Evolutionary conservation across 2,888 invertebrate species (phyloP), one percentile per base, ranked within the genome.

Genomic region (Neoaliturus tenellus): DNA sequence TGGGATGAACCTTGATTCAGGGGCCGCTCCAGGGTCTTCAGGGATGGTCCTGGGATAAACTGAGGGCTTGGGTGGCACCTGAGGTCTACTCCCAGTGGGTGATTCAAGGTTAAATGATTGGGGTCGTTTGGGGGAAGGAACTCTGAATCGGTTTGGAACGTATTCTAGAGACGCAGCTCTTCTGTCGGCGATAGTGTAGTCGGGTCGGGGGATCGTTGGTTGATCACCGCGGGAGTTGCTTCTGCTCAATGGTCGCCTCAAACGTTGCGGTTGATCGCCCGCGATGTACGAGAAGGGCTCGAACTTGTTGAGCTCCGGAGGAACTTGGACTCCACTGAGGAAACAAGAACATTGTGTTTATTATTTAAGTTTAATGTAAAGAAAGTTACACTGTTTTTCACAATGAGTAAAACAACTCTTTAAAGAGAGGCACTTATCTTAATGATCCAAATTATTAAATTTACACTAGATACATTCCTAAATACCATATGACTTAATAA

Each of bases 281-380:
- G 78, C 78, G 25, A 55, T 78, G 55, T 78, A 78, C 12, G 78
- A 78, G 78, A 78, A 78, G 4, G 78, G 78, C 28, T 55, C 33
- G 23, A 44, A 23, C 33, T 55, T 78, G 20, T 55, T 78, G 14
- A 78, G 55, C 28, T 78, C 78, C 12, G 78, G 78, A 20, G 78
- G 78, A 1, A 78, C 78, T 33, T 78, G 17, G 0, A 78, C 78
- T 17, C 55, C 78, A 17, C 78, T 78, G 12, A 14, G 17, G 51
- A 23, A 51, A 51, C 23, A 39, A 39, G 8, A 39, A 39, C 39
- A 12, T 39, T 6, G 6, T 8, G 39, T 8, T 6, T 8, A 12
- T 39, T 8, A 8, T 39, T 39, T 8, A 39, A 39, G 12, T 39
- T 39, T 12, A 39, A 8, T 39, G 12, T 39, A 39, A 6, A 39